phyloP scores from a whole-genome alignment of 2,888 invertebrate species.

The Erpobdella octoculata region DNA sequence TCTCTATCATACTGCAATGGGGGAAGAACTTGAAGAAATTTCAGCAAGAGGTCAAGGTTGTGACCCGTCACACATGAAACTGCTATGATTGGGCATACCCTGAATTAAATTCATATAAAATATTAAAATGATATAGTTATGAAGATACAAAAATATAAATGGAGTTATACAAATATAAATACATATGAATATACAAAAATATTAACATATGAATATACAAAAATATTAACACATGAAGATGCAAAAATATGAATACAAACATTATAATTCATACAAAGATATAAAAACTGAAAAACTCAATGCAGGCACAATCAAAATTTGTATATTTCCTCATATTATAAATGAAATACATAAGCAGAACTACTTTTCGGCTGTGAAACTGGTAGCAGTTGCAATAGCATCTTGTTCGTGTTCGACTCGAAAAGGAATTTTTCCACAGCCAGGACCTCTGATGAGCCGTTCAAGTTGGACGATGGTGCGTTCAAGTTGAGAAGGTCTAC shows the following conservation, averaged over 20 bases:
- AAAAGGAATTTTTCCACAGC: conserved; percentile 61
- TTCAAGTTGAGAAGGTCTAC: conserved; percentile 53
- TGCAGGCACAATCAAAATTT: no score
- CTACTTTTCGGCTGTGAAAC: conserved; percentile 56
- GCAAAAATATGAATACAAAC: no score
- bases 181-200: no score
- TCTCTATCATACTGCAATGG: conserved; percentile 34
- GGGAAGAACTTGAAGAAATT: conserved; percentile 73
- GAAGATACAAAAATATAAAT: no score
- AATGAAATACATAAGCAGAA: neutral
- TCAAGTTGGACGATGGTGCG: conserved; percentile 57
- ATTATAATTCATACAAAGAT: neutral
- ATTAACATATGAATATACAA: no score
- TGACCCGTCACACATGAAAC: conserved; percentile 83
- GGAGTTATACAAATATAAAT: no score
- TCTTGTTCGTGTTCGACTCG: conserved; percentile 64
- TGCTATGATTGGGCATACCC: conserved; percentile 53
- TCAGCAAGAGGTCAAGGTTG: conserved; percentile 70
- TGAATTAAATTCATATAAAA: no score
- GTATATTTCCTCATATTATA: no score
- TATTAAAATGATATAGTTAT: no score
- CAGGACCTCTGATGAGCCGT: conserved; percentile 61
- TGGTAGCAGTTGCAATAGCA: conserved; percentile 67
- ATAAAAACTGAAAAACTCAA: no score
- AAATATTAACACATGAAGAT: no score